Evolutionary conservation across 2,113 vertebrate genomes (phyloP).

Genomic region (Oncorhynchus mykiss): DNA sequence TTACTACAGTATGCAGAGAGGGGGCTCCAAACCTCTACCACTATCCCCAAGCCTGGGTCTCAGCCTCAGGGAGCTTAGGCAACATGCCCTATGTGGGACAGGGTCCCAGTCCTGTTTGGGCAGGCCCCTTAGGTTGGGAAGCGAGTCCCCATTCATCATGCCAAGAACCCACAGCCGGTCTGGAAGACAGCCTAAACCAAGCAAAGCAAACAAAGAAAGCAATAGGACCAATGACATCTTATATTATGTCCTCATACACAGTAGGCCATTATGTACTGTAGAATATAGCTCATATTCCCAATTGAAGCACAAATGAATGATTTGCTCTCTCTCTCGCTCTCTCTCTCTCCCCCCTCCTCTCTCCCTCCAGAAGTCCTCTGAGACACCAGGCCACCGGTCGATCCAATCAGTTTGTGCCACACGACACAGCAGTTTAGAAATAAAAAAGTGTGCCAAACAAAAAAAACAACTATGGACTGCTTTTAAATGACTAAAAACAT

Average conservation of each 20-base stretch:
- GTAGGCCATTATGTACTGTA: neutral
- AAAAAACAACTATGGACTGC: slow-evolving; percentile 48
- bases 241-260: neutral
- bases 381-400: slow-evolving; percentile 46
- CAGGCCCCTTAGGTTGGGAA: neutral
- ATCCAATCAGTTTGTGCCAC: slow-evolving; percentile 46
- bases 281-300: neutral
- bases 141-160: neutral
- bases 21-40: neutral
- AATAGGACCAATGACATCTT: neutral
- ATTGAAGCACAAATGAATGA: neutral
- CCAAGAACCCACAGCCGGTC: neutral
- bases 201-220: neutral
- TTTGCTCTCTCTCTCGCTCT: neutral
- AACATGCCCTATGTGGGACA: neutral
- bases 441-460: slow-evolving; percentile 64
- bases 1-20: neutral
- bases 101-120: neutral
- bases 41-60: neutral
- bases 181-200: neutral
- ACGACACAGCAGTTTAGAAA: slow-evolving; percentile 45
- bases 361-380: slow-evolving; percentile 72
- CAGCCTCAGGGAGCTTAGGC: neutral
- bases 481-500: slow-evolving; percentile 31
- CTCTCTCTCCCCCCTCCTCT: neutral